Evolutionary conservation across 2,888 invertebrate species (phyloP).

Genomic region (Chrysomela aeneicollis): DNA sequence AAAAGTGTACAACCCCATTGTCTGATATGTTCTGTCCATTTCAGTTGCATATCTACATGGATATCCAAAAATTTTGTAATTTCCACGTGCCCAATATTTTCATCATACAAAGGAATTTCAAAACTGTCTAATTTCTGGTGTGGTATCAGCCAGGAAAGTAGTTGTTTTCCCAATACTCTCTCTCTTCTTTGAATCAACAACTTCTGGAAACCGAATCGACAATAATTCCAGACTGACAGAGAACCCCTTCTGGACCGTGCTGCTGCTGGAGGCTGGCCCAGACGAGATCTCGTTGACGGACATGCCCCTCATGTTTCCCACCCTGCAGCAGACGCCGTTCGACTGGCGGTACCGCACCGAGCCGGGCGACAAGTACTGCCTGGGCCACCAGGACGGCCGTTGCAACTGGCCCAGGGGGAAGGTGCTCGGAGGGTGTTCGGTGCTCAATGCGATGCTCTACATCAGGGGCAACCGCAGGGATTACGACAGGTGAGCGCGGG

Average conservation of each 20-base stretch:
- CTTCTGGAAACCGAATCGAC: too few species aligned
- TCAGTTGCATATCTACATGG: too few species aligned
- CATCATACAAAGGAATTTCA: too few species aligned
- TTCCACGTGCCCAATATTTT: too few species aligned
- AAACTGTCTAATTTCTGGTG: too few species aligned
- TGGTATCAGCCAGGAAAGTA: too few species aligned
- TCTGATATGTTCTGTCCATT: too few species aligned
- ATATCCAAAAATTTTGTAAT: too few species aligned
- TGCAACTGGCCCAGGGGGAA: slow-evolving; percentile 84
- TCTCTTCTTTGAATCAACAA: too few species aligned
- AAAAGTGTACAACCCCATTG: too few species aligned
- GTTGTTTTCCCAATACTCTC: too few species aligned
- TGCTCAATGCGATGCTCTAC: slow-evolving; percentile 90
- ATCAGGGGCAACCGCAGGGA: slow-evolving; percentile 83
- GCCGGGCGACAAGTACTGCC: slow-evolving; percentile 72
- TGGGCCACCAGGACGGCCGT: slow-evolving; percentile 69
- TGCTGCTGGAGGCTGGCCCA: slow-evolving; percentile 78
- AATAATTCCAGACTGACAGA: slow-evolving; percentile 72
- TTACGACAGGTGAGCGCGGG: slow-evolving; percentile 74
- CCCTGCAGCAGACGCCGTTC: slow-evolving; percentile 74
- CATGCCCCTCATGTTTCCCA: slow-evolving; percentile 74
- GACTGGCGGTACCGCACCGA: slow-evolving; percentile 86
- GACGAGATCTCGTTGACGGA: slow-evolving; percentile 71
- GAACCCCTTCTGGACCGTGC: slow-evolving; percentile 72
- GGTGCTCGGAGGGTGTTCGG: slow-evolving; percentile 82